Evolutionary conservation across 1,140 invertebrate genomes (phyloP).

Genomic region (Pissodes strobi): DNA sequence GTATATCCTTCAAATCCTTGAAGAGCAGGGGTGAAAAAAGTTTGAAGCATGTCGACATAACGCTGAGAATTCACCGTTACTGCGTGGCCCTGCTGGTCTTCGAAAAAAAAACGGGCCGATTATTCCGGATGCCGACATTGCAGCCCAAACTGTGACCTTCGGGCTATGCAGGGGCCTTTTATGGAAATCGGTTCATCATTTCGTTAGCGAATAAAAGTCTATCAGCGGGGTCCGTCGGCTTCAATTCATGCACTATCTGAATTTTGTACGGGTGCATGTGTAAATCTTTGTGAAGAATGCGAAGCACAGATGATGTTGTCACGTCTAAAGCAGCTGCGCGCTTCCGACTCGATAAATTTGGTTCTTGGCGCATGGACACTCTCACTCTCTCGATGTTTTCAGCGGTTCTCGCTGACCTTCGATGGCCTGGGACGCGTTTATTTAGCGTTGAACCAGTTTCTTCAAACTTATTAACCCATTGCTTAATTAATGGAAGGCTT

Average conservation of each 20-base stretch:
- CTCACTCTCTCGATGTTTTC: neutral
- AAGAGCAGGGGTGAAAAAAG: no score
- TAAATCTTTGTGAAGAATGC: neutral
- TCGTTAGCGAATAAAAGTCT: no score
- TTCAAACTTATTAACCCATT: no score
- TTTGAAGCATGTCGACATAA: no score
- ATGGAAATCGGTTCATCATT: constrained; percentile 48
- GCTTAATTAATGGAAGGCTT: neutral
- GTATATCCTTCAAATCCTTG: no score
- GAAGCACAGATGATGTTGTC: neutral
- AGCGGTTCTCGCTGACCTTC: neutral
- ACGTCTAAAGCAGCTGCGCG: neutral
- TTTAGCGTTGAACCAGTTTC: no score
- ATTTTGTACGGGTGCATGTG: no score
- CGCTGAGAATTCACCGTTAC: no score
- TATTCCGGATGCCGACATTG: no score
- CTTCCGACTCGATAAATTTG: neutral
- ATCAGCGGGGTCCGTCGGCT: no score
- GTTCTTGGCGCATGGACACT: neutral
- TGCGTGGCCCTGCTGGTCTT: constrained; percentile 29
- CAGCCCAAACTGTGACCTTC: no score
- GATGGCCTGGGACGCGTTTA: neutral
- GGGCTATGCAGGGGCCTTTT: constrained; percentile 47
- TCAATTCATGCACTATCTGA: neutral
- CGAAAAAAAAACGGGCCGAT: no score